Evolutionary conservation across 1,140 invertebrate species (phyloP).

Genomic region (Penaeus indicus): DNA sequence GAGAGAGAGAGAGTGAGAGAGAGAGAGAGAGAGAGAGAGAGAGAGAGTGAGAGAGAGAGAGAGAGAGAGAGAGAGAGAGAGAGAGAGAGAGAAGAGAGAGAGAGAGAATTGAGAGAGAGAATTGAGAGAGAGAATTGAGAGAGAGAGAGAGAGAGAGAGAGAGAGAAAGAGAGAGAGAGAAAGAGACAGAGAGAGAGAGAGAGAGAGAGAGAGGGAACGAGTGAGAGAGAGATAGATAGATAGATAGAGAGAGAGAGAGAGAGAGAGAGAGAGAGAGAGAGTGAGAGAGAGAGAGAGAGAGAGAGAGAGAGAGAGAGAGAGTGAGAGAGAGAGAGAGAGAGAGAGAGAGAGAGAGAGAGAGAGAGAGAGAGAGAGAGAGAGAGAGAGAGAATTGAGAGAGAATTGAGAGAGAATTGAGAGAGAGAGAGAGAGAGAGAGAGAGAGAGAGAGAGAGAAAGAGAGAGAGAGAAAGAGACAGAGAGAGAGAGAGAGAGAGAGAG

Average conservation of each 20-base stretch:
- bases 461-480: background rate
- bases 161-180: constrained; percentile 26
- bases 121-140: too few species aligned
- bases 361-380: background rate
- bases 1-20: too few species aligned
- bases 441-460: constrained; percentile 21
- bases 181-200: background rate
- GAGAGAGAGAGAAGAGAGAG: too few species aligned
- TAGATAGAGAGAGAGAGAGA: background rate
- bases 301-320: constrained; percentile 12
- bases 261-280: background rate
- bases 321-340: constrained; percentile 1
- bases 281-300: too few species aligned
- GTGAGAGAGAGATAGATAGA: background rate
- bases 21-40: too few species aligned
- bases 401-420: too few species aligned
- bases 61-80: too few species aligned
- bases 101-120: too few species aligned
- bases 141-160: too few species aligned
- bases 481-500: too few species aligned
- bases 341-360: constrained; percentile 23
- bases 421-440: too few species aligned
- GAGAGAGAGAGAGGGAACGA: background rate
- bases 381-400: background rate
- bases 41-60: too few species aligned